A percentile compares a stretch with the other conserved stretches of the same genome.
phyloP scores from a whole-genome alignment of 1,140 invertebrate species.

The Lysiphlebus fabarum region DNA sequence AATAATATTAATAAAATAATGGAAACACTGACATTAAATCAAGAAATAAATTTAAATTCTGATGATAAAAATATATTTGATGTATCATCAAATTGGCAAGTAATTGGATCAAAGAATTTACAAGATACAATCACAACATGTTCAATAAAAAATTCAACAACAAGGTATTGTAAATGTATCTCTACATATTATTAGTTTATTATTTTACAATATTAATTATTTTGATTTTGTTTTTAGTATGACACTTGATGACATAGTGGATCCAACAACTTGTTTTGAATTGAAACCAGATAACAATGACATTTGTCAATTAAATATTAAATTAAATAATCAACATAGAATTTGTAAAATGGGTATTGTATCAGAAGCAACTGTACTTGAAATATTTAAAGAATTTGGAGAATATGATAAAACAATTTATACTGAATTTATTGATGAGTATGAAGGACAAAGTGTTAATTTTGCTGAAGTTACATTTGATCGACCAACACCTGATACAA shows the following conservation, averaged over 20 bases:
- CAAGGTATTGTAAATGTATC: constrained; percentile 35
- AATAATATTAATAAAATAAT: no score
- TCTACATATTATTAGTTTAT: no score
- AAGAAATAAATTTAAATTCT: no score
- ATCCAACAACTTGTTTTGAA: constrained; percentile 40
- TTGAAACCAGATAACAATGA: constrained; percentile 37
- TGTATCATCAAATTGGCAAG: constrained; percentile 42
- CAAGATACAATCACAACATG: constrained; percentile 33
- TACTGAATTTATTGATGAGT: constrained; percentile 51
- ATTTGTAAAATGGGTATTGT: constrained; percentile 45
- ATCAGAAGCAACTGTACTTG: constrained; percentile 50
- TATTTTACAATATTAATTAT: no score
- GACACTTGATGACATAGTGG: constrained; percentile 42
- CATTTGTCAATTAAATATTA: constrained; percentile 44
- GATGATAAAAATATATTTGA: constrained; percentile 23
- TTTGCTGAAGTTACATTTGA: constrained; percentile 40
- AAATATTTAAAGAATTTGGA: constrained; percentile 52
- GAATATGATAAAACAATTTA: constrained; percentile 49
- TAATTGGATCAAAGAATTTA: constrained; percentile 34
- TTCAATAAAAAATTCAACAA: constrained; percentile 22
- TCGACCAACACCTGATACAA: constrained; percentile 45
- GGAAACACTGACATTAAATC: no score
- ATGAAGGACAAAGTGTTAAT: constrained; percentile 45
- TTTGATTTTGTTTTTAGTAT: constrained; percentile 36
- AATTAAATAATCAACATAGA: constrained; percentile 40